Evolutionary conservation across 1,140 invertebrate genomes (phyloP).

Genomic region (Chlorops oryzae): DNA sequence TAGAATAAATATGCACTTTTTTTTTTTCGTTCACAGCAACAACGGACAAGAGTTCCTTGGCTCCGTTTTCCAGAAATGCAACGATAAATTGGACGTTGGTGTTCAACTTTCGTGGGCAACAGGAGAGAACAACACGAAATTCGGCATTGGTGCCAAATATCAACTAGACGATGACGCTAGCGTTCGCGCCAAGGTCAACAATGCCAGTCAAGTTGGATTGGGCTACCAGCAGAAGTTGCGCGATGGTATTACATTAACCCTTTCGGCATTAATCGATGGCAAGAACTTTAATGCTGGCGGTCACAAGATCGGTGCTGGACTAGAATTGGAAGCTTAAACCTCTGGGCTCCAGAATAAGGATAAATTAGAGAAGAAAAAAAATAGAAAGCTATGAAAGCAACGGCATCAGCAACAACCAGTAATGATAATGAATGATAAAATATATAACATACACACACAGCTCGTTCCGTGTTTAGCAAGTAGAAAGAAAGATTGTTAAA

Average conservation of each 20-base stretch:
- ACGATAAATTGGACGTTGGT: conserved; percentile 77
- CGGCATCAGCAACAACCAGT: no score
- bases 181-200: conserved; percentile 90
- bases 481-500: no score
- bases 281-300: conserved; percentile 97
- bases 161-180: conserved; percentile 76
- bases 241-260: conserved; percentile 81
- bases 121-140: conserved; percentile 80
- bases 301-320: conserved; percentile 88
- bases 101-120: conserved; percentile 86
- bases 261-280: conserved; percentile 89
- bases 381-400: no score
- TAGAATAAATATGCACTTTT: not conserved
- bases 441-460: no score
- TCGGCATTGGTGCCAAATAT: conserved; percentile 87
- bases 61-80: conserved; percentile 90
- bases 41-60: conserved; percentile 90
- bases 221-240: conserved; percentile 90
- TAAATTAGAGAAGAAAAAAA: no score
- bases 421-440: no score
- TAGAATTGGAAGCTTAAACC: conserved; percentile 89
- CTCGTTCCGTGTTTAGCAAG: no score
- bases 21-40: conserved; percentile 57
- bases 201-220: conserved; percentile 87
- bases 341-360: no score